These are phyloP conservation scores for Polypedilum vanderplanki DNA, from an alignment of 1,140 invertebrate species.

Conservation along the genomic window DNA sequence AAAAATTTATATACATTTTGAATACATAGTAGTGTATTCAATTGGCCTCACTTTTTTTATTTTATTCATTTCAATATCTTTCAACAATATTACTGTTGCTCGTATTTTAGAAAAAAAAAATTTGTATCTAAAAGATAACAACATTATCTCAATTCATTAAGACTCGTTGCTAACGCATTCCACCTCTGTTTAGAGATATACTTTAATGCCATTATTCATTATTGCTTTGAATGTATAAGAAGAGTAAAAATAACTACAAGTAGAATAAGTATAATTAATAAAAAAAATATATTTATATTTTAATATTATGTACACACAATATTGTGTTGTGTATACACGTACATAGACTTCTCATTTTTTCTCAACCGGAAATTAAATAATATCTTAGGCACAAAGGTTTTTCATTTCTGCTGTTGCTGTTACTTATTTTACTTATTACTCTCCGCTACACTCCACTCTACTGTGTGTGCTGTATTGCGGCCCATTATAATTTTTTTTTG, in stretches of 20 bases:
- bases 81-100: not conserved
- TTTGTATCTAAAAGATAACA: not conserved
- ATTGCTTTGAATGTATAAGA: not conserved
- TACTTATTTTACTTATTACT: no score
- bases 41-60: not conserved
- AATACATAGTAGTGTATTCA: constrained; percentile 14
- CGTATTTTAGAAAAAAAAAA: not conserved
- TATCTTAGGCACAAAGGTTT: constrained; percentile 21
- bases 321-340: no score
- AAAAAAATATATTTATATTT: constrained; percentile 24
- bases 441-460: not conserved
- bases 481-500: not conserved
- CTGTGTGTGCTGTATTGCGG: not conserved
- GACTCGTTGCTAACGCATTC: not conserved
- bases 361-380: constrained; percentile 27
- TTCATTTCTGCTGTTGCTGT: constrained; percentile 7
- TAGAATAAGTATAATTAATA: constrained; percentile 26
- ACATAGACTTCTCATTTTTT: no score
- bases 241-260: constrained; percentile 17
- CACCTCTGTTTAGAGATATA: not conserved
- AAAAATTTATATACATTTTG: not conserved
- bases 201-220: not conserved
- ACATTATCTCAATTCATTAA: not conserved
- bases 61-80: not conserved
- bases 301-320: not conserved